phyloP scores from a whole-genome alignment of 2,797 vertebrate species.

The Paramormyrops hopkinsi region DNA sequence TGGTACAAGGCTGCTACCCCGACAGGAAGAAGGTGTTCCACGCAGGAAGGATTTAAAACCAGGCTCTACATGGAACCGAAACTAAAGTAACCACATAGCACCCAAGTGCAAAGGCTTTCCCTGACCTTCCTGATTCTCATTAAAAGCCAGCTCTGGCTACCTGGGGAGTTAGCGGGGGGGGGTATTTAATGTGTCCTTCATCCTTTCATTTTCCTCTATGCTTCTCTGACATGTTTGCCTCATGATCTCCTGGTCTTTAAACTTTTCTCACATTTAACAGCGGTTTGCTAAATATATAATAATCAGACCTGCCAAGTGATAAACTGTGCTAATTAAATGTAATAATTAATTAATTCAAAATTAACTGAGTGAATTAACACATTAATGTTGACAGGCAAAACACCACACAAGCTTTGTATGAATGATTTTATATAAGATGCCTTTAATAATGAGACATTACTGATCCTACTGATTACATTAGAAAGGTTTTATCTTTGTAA shows the following conservation, averaged over 20 bases:
- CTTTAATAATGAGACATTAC: neutral
- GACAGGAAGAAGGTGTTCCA: neutral
- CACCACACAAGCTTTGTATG: neutral
- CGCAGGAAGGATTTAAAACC: neutral
- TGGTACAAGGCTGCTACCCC: neutral
- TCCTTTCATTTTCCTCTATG: neutral
- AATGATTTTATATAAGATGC: neutral
- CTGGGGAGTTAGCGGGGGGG: neutral
- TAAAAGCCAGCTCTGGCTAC: neutral
- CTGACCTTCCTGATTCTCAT: neutral
- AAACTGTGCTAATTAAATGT: neutral
- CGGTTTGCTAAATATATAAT: neutral
- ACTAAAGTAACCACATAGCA: neutral
- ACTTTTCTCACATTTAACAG: constrained; percentile 2
- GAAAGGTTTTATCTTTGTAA: neutral
- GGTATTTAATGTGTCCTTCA: neutral
- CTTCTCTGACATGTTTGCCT: neutral
- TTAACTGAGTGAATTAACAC: neutral
- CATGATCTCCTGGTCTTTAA: neutral
- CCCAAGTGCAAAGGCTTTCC: neutral
- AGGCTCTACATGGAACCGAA: neutral
- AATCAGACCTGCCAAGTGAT: neutral
- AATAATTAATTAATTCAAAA: neutral
- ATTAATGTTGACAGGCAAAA: constrained; percentile 1
- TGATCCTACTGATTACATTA: neutral